Evolutionary conservation across 2,113 vertebrate genomes (phyloP).

Genomic region (Lamprologus sp.): DNA sequence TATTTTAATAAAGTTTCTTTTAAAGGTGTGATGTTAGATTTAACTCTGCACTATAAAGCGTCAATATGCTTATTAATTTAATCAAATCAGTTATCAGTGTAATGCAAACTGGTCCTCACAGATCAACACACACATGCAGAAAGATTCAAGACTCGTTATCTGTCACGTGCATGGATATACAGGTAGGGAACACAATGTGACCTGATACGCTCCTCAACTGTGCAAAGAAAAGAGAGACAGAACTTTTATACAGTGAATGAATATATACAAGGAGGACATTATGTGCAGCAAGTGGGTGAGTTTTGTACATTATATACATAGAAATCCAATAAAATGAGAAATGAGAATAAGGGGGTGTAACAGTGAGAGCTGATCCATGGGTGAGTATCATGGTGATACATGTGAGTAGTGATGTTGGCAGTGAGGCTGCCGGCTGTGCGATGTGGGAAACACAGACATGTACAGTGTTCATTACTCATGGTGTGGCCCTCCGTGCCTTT

Average conservation of each 20-base stretch:
- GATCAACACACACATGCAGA: not conserved
- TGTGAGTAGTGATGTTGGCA: constrained; percentile 34
- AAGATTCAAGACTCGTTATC: fast-evolving
- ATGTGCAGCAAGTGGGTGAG: not conserved
- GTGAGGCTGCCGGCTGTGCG: not conserved
- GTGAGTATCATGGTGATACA: not conserved
- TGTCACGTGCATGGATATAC: not conserved
- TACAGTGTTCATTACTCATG: constrained; percentile 57
- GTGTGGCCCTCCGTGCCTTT: constrained; percentile 10
- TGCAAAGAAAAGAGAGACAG: not conserved
- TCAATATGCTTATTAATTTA: not conserved
- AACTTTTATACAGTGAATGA: not conserved
- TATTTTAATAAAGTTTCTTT: not conserved
- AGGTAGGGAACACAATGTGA: not conserved
- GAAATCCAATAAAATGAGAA: not conserved
- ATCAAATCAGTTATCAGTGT: not conserved
- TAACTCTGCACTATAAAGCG: not conserved
- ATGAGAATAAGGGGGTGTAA: not conserved
- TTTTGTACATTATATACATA: not conserved
- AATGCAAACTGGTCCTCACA: not conserved
- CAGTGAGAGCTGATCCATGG: not conserved
- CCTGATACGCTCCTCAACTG: not conserved
- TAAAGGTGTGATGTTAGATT: not conserved
- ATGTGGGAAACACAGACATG: not conserved
- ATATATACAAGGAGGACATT: fast-evolving